Percentiles rank a stretch among this genome's conserved stretches.
Conservation (phyloP, 1,140 invertebrate genomes). For the Pseudomyrmex sp. region DNA sequence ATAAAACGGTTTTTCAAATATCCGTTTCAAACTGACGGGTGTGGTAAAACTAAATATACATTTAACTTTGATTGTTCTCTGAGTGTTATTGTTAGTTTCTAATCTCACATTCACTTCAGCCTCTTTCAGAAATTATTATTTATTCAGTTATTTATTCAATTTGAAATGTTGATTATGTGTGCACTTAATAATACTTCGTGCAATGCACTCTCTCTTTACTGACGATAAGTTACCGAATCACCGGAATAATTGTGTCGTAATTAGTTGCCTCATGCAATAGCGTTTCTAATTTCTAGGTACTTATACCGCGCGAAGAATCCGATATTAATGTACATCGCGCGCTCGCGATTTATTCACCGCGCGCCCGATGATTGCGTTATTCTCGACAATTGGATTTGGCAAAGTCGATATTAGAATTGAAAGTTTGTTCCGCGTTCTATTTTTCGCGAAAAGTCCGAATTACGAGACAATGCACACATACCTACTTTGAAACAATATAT, state of each 20-base stretch:
- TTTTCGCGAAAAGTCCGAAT: no score
- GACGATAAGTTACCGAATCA: background rate
- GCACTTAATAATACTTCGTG: background rate
- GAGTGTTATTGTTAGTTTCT: background rate
- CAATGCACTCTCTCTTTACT: background rate
- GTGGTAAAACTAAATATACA: no score
- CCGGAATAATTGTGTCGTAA: slow-evolving; percentile 27
- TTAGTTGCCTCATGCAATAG: slow-evolving; percentile 32
- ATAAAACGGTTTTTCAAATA: no score
- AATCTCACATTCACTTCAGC: background rate
- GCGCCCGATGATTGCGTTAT: slow-evolving; percentile 3
- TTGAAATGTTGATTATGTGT: background rate
- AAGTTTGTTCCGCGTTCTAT: no score
- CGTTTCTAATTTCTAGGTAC: slow-evolving; percentile 34
- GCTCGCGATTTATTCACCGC: background rate
- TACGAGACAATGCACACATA: no score
- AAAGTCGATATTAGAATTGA: background rate
- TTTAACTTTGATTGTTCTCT: background rate
- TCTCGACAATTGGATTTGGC: background rate
- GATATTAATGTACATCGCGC: background rate
- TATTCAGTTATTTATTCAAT: background rate
- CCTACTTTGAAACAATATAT: no score
- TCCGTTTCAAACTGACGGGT: no score
- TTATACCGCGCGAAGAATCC: slow-evolving; percentile 1
- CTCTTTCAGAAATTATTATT: background rate